Conservation (phyloP, 2,113 vertebrate genomes). For the Xiphias gladius region DNA sequence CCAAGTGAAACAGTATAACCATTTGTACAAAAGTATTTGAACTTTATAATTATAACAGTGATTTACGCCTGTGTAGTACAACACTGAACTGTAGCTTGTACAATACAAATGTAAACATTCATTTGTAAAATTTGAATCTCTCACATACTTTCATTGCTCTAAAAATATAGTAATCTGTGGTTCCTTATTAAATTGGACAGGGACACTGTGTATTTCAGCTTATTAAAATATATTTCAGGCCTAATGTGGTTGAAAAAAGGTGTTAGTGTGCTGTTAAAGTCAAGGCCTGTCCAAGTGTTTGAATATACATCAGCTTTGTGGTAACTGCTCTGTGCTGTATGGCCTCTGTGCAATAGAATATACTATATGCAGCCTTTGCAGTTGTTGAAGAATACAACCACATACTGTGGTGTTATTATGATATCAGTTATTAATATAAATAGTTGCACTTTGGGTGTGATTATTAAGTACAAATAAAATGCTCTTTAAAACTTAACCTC, state of each 20-base stretch:
- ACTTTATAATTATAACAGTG: background rate
- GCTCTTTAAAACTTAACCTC: background rate
- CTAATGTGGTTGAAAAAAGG: background rate
- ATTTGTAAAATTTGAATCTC: slow-evolving; percentile 6
- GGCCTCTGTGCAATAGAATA: background rate
- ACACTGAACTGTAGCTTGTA: background rate
- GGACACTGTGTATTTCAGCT: background rate
- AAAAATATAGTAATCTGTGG: background rate
- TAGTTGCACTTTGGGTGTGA: background rate
- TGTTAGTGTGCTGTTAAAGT: background rate
- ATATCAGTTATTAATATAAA: background rate
- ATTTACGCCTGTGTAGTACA: background rate
- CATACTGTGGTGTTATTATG: background rate
- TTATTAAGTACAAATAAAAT: background rate
- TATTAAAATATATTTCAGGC: background rate
- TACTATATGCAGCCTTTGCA: background rate
- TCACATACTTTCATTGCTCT: background rate
- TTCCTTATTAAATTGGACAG: background rate
- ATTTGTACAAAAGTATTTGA: background rate
- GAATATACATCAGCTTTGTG: background rate
- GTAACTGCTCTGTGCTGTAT: slow-evolving; percentile 1
- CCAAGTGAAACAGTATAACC: background rate
- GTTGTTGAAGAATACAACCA: background rate
- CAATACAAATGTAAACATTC: slow-evolving; percentile 2
- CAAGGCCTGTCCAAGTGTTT: background rate